phyloP scores from a whole-genome alignment of 2,113 vertebrate species.

The Cinclus cinclus region DNA sequence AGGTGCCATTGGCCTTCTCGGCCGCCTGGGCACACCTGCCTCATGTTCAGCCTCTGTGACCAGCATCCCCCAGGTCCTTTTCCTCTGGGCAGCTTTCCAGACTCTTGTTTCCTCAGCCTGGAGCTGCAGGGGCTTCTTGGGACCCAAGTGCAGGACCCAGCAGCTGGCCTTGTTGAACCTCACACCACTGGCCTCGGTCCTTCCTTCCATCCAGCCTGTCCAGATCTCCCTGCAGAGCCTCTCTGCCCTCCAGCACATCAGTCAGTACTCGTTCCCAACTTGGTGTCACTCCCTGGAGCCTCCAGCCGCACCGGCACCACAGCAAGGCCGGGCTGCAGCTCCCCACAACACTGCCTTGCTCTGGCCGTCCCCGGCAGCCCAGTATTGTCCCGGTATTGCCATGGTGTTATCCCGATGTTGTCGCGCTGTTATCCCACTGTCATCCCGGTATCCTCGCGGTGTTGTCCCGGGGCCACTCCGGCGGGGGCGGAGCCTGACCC shows the following conservation, averaged over 20 bases:
- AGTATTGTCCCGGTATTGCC: fast-evolving
- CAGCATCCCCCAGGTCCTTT: not conserved
- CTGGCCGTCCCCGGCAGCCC: not conserved
- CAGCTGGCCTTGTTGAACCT: not conserved
- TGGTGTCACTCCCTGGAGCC: not conserved
- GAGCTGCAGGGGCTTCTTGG: not conserved
- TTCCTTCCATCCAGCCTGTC: not conserved
- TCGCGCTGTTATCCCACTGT: too few species aligned
- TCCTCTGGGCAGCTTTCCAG: not conserved
- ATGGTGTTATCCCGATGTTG: fast-evolving
- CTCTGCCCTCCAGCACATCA: not conserved
- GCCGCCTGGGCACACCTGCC: not conserved
- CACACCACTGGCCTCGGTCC: not conserved
- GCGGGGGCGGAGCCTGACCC: not conserved
- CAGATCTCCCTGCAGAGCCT: not conserved
- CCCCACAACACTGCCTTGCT: not conserved
- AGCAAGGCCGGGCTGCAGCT: not conserved
- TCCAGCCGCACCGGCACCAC: not conserved
- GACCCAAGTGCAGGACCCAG: not conserved
- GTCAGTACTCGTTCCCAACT: not conserved
- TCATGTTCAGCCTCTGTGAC: not conserved
- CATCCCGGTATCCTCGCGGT: too few species aligned
- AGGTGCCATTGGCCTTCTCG: not conserved
- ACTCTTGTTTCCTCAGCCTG: not conserved
- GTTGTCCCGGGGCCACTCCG: fast-evolving